phyloP scores from a whole-genome alignment of 2,113 vertebrate species.

The Narcine bancroftii region DNA sequence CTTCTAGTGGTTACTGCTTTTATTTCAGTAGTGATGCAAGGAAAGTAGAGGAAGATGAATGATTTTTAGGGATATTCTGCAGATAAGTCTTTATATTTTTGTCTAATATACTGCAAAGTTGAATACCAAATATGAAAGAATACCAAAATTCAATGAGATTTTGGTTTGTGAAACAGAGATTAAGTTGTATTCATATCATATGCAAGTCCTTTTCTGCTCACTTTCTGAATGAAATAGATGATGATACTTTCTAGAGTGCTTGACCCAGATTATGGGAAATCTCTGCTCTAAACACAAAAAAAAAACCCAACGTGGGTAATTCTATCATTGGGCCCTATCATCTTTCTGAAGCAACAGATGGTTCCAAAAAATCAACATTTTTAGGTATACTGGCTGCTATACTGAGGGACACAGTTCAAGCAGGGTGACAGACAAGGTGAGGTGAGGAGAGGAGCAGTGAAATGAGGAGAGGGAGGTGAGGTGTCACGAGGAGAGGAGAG shows the following conservation, averaged over 20 bases:
- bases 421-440: background rate
- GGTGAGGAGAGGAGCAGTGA: no score
- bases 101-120: background rate
- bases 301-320: background rate
- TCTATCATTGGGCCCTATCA: background rate
- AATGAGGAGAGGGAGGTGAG: no score
- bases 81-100: background rate
- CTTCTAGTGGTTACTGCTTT: slow-evolving; percentile 10
- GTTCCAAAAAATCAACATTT: background rate
- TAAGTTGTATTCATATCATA: background rate
- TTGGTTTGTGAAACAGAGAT: background rate
- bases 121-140: background rate
- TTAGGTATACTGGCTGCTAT: background rate
- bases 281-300: background rate
- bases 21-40: background rate
- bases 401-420: background rate
- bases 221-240: background rate
- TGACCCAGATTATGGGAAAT: background rate
- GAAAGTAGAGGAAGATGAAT: background rate
- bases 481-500: no score
- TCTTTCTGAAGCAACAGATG: background rate
- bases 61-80: background rate
- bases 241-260: background rate
- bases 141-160: background rate
- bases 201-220: background rate